Evolutionary conservation across 1,140 invertebrate species (phyloP).

Genomic region (Pachyrhynchus sulphureomaculatus): DNA sequence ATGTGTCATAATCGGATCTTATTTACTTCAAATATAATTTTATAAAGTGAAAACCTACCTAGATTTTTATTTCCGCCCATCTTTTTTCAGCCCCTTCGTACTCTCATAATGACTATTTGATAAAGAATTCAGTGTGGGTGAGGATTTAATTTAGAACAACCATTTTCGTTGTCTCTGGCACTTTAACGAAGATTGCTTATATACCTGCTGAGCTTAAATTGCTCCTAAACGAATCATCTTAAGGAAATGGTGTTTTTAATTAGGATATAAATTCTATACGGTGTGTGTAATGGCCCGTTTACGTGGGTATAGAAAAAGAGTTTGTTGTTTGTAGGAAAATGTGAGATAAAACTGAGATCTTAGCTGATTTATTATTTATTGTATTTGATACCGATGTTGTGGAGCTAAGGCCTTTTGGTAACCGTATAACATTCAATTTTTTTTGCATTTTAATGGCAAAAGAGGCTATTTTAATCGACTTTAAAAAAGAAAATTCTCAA

Average conservation of each 20-base stretch:
- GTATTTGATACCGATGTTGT: too few relatives aligned
- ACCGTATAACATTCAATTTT: too few relatives aligned
- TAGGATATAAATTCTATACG: neutral
- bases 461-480: too few relatives aligned
- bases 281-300: neutral
- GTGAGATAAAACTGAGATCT: too few relatives aligned
- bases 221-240: constrained; percentile 16
- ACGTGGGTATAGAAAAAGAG: neutral
- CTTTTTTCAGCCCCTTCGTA: constrained; percentile 3
- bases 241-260: constrained; percentile 19
- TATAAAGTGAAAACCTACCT: neutral
- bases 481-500: too few relatives aligned
- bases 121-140: constrained; percentile 5
- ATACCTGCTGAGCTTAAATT: constrained; percentile 13
- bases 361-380: too few relatives aligned
- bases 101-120: constrained; percentile 16
- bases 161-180: constrained; percentile 25
- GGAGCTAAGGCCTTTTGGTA: too few relatives aligned
- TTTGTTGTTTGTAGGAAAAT: neutral
- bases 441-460: too few relatives aligned
- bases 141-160: constrained; percentile 24
- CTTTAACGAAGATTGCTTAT: constrained; percentile 26
- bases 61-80: constrained; percentile 3
- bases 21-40: too few relatives aligned
- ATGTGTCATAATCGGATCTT: too few relatives aligned